A percentile compares a stretch with the other conserved stretches of the same genome.
Evolutionary conservation across 2,888 invertebrate genomes (phyloP).

Genomic region (Patella pellucida): DNA sequence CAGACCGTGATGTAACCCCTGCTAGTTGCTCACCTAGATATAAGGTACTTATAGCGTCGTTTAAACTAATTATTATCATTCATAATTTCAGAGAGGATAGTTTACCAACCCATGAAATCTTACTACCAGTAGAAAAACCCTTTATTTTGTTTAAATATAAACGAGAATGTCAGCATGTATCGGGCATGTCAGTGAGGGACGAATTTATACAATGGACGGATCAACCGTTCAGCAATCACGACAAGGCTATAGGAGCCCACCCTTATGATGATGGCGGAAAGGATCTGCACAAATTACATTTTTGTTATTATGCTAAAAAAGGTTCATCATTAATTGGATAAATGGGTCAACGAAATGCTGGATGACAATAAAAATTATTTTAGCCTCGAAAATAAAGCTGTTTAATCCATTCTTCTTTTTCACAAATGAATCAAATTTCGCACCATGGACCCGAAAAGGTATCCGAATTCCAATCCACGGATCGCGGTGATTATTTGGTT

Average conservation of each 20-base stretch:
- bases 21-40: no score
- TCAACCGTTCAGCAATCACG: neutral
- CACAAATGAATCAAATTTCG: no score
- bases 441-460: no score
- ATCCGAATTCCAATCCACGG: no score
- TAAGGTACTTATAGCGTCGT: no score
- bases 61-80: neutral
- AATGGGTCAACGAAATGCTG: no score
- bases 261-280: slow-evolving; percentile 32
- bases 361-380: no score
- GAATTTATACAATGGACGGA: slow-evolving; percentile 23
- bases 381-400: no score
- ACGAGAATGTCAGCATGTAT: slow-evolving; percentile 33
- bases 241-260: slow-evolving; percentile 25
- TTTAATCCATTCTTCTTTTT: no score
- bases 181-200: slow-evolving; percentile 35
- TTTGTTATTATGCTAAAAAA: slow-evolving; percentile 28
- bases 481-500: no score
- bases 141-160: slow-evolving; percentile 38
- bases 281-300: slow-evolving; percentile 29
- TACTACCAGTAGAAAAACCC: slow-evolving; percentile 36
- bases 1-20: no score
- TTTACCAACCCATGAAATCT: slow-evolving; percentile 26
- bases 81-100: slow-evolving; percentile 31
- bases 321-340: no score